These are phyloP conservation scores for Mythimna ferrago DNA, from an alignment of 2,888 invertebrate species.

Conservation along the genomic window DNA sequence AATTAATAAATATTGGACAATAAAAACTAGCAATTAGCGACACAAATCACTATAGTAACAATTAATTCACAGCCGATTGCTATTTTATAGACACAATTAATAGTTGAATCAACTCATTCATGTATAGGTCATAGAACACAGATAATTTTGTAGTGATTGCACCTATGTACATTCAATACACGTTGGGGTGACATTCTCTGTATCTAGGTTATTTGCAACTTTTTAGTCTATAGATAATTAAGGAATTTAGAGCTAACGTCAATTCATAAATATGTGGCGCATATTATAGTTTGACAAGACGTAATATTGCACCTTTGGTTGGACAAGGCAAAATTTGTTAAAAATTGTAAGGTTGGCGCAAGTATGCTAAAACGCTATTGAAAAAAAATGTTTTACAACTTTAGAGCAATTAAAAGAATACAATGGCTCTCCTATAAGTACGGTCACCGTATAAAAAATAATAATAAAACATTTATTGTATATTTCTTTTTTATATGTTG, in stretches of 20 bases:
- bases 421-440: too few species aligned
- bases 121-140: constrained; percentile 54
- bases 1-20: constrained; percentile 36
- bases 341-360: too few species aligned
- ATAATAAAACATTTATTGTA: too few species aligned
- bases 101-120: constrained; percentile 59
- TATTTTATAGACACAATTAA: constrained; percentile 29
- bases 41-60: constrained; percentile 38
- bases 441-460: too few species aligned
- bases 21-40: constrained; percentile 45
- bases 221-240: background rate
- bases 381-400: too few species aligned
- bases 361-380: too few species aligned
- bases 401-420: too few species aligned
- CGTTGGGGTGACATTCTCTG: constrained; percentile 47
- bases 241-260: background rate
- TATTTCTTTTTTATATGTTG: too few species aligned
- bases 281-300: too few species aligned
- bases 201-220: constrained; percentile 18
- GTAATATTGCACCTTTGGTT: too few species aligned
- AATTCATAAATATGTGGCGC: background rate
- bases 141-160: constrained; percentile 57
- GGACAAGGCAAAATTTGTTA: too few species aligned
- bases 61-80: constrained; percentile 39
- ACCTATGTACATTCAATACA: constrained; percentile 44